Evolutionary conservation across 2,888 invertebrate genomes (phyloP).

Genomic region (Tanypteryx hageni): DNA sequence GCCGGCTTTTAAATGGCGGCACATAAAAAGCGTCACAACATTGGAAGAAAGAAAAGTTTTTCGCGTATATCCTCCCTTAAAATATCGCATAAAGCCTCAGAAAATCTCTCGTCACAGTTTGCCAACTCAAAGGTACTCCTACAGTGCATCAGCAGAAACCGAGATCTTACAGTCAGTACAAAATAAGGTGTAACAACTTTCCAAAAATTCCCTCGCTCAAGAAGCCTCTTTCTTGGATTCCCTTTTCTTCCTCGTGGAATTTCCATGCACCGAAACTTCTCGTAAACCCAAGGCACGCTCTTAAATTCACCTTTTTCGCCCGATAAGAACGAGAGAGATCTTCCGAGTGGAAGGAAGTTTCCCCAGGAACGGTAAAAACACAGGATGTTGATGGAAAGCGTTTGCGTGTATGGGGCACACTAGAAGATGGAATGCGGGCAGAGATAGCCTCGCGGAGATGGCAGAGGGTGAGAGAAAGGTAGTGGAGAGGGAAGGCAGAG

Average conservation of each 20-base stretch:
- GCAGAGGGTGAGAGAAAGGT: neutral
- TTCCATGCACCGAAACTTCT: neutral
- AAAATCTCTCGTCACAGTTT: too few species aligned
- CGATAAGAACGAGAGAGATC: neutral
- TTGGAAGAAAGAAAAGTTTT: neutral
- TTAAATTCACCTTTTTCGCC: neutral
- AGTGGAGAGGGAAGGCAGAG: neutral
- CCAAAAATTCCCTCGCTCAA: neutral
- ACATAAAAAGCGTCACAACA: too few species aligned
- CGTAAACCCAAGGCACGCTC: neutral
- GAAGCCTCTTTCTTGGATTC: neutral
- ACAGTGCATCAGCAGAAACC: too few species aligned
- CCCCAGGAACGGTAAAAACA: neutral
- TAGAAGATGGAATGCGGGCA: conserved; percentile 19
- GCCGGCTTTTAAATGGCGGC: too few species aligned
- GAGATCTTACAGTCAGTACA: neutral
- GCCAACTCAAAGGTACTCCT: neutral
- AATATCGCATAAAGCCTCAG: neutral
- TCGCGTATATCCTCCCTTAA: neutral
- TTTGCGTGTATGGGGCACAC: neutral
- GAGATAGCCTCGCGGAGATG: neutral
- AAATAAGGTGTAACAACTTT: neutral
- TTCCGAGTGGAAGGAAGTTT: neutral
- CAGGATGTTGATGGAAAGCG: conserved; percentile 32
- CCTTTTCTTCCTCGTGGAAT: conserved; percentile 2